Conservation (phyloP, 2,797 vertebrate species). For the Cercopithecus petaurista region DNA sequence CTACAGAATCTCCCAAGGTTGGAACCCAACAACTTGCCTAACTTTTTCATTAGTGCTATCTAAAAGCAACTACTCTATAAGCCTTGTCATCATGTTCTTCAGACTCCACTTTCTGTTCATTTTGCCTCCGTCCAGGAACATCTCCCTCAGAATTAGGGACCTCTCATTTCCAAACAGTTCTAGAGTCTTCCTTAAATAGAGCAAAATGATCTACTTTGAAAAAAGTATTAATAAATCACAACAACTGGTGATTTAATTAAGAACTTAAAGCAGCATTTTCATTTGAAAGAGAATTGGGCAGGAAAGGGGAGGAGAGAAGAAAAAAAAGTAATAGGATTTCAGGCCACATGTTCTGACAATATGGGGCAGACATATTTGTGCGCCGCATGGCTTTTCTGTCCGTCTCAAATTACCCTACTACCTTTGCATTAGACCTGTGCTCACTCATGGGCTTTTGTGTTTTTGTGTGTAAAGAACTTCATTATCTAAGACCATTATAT, state of each 20-base stretch:
- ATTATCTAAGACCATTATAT: not conserved
- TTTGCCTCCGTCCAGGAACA: not conserved
- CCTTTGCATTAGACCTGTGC: not conserved
- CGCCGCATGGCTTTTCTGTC: not conserved
- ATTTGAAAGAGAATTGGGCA: not conserved
- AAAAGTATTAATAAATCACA: not conserved
- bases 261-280: not conserved
- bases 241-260: not conserved
- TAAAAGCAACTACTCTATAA: not conserved
- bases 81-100: not conserved
- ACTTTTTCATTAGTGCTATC: not conserved
- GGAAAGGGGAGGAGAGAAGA: not conserved
- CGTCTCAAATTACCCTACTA: not conserved
- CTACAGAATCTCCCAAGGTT: not conserved
- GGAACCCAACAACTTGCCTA: not conserved
- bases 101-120: not conserved
- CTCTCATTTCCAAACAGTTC: conserved; percentile 9
- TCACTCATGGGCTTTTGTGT: not conserved
- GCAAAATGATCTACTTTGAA: not conserved
- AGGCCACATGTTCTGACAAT: not conserved
- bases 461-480: conserved; percentile 29
- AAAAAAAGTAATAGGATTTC: not conserved
- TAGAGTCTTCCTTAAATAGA: not conserved
- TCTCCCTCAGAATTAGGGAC: not conserved
- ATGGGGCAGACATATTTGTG: not conserved